Evolutionary conservation across 2,113 vertebrate genomes (phyloP).

Genomic region (Otolemur garnettii): DNA sequence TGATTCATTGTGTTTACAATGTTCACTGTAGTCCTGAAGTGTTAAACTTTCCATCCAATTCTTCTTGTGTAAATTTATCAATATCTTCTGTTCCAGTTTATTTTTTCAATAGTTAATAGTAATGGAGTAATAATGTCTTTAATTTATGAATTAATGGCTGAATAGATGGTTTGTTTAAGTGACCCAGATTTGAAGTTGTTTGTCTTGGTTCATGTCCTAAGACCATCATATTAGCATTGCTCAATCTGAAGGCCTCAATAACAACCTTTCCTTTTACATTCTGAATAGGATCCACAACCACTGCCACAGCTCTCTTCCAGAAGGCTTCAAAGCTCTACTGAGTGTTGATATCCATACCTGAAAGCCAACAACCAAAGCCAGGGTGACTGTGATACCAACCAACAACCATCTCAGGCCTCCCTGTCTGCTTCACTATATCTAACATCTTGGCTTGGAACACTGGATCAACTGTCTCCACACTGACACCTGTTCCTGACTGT

Average conservation of each 20-base stretch:
- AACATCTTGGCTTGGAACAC: slow-evolving; percentile 99
- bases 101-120: no score
- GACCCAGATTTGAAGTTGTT: slow-evolving; percentile 99
- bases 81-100: slow-evolving; percentile 90
- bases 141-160: slow-evolving; percentile 86
- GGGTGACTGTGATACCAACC: slow-evolving; percentile 99
- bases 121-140: no score
- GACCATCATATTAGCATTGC: slow-evolving; percentile 99
- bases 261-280: slow-evolving; percentile 99
- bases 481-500: slow-evolving; percentile 98
- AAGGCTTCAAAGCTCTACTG: slow-evolving; percentile 99
- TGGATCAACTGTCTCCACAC: slow-evolving; percentile 97
- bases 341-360: slow-evolving; percentile 99
- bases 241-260: slow-evolving; percentile 99
- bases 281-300: slow-evolving; percentile 99
- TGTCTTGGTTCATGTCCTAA: slow-evolving; percentile 99
- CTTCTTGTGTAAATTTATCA: slow-evolving; percentile 99
- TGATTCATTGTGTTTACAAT: slow-evolving; percentile 99
- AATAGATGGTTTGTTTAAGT: slow-evolving; percentile 99
- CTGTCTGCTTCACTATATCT: slow-evolving; percentile 98
- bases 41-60: slow-evolving; percentile 99
- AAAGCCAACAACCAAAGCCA: slow-evolving; percentile 98
- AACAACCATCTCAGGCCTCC: slow-evolving; percentile 99
- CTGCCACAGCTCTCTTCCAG: slow-evolving; percentile 97
- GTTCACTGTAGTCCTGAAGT: slow-evolving; percentile 98